phyloP scores from a whole-genome alignment of 2,797 vertebrate species.

The Pantherophis alleghaniensis region DNA sequence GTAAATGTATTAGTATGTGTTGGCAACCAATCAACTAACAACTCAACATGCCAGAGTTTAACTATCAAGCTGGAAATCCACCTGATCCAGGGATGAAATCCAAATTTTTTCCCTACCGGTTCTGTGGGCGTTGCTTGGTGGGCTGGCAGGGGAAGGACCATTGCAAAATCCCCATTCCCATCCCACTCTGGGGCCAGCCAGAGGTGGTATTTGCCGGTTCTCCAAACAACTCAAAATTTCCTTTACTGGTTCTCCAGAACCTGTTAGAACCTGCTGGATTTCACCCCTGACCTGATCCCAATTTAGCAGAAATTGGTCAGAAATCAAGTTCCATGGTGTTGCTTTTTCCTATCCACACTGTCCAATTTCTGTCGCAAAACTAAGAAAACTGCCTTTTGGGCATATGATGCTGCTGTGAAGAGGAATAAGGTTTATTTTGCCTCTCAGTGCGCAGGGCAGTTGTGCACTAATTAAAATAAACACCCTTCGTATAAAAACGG shows the following conservation, averaged over 20 bases:
- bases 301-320: not conserved
- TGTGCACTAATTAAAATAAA: not conserved
- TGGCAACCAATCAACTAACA: not conserved
- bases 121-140: no score
- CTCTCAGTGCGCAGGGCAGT: not conserved
- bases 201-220: no score
- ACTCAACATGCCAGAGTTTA: not conserved
- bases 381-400: not conserved
- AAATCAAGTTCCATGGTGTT: not conserved
- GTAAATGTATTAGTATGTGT: not conserved
- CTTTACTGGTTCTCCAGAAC: no score
- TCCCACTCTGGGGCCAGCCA: no score
- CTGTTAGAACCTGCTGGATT: no score
- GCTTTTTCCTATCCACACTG: not conserved
- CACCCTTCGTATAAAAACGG: not conserved
- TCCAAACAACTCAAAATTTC: no score
- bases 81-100: no score
- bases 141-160: no score
- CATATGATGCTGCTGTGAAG: not conserved
- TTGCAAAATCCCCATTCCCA: no score
- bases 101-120: no score
- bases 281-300: not conserved
- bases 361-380: not conserved
- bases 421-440: not conserved
- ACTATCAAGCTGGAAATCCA: not conserved